A percentile compares a stretch with the other conserved stretches of the same genome.
phyloP scores from a whole-genome alignment of 2,113 vertebrate genomes.

The Meles meles region DNA sequence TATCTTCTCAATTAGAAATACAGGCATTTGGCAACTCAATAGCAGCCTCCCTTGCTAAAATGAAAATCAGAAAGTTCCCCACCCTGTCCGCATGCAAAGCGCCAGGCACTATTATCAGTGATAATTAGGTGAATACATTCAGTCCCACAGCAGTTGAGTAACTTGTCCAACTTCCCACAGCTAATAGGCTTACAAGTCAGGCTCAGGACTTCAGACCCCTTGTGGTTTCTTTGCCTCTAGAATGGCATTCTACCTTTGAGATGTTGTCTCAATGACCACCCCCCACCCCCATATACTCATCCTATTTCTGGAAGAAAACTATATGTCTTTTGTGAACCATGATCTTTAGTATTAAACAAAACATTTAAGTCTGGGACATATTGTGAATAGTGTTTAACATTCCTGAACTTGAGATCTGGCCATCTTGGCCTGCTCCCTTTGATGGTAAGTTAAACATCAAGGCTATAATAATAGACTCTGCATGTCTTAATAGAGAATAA shows the following conservation, averaged over 20 bases:
- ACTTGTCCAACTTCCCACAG: background rate
- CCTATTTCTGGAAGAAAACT: slow-evolving; percentile 26
- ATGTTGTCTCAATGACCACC: background rate
- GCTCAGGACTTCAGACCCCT: background rate
- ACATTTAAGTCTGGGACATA: slow-evolving; percentile 1
- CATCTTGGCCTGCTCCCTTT: slow-evolving; percentile 50
- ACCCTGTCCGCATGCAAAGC: background rate
- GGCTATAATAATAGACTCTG: slow-evolving; percentile 58
- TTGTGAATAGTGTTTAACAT: slow-evolving; percentile 65
- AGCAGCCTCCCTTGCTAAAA: background rate
- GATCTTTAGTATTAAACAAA: background rate
- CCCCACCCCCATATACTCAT: background rate
- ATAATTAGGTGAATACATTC: background rate
- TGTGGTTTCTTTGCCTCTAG: background rate
- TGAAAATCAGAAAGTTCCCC: background rate
- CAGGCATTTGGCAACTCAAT: background rate
- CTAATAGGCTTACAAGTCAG: background rate
- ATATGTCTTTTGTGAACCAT: background rate
- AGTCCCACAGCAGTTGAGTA: background rate
- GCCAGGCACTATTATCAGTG: background rate
- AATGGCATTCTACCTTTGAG: background rate
- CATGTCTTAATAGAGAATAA: slow-evolving; percentile 61
- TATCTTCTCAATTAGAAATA: background rate
- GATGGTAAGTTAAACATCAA: slow-evolving; percentile 70
- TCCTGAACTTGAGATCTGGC: slow-evolving; percentile 58